Percentiles rank a stretch among this genome's conserved stretches.
Evolutionary conservation across 2,797 vertebrate genomes (phyloP).

Genomic region (Anguilla megastoma): DNA sequence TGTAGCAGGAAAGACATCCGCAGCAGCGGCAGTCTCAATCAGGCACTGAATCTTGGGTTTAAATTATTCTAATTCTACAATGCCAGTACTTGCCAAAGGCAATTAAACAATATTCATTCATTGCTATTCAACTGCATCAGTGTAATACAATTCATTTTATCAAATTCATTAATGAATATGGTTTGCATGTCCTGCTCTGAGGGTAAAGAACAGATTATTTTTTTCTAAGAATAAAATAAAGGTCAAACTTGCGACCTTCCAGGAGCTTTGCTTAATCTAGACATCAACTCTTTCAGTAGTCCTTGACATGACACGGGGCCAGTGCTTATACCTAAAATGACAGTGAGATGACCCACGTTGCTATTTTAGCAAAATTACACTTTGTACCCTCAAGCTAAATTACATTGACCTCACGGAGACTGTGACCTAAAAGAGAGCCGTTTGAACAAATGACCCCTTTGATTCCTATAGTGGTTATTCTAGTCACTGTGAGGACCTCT

Average conservation of each 20-base stretch:
- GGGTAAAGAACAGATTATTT: background rate
- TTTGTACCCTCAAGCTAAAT: constrained; percentile 25
- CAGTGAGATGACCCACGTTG: constrained; percentile 7
- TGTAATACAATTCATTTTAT: background rate
- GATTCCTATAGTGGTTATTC: constrained; percentile 26
- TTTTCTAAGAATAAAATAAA: background rate
- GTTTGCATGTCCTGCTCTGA: too few relatives aligned
- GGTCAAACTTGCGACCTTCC: background rate
- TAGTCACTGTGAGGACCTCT: constrained; percentile 6
- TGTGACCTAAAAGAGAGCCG: constrained; percentile 38
- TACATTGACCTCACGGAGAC: constrained; percentile 26
- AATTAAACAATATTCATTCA: too few relatives aligned
- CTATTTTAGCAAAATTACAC: constrained; percentile 25
- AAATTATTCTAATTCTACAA: too few relatives aligned
- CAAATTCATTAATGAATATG: background rate
- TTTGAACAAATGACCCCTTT: constrained; percentile 33
- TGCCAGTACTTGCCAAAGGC: too few relatives aligned
- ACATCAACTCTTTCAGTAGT: background rate
- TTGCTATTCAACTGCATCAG: too few relatives aligned
- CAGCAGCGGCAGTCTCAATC: too few relatives aligned
- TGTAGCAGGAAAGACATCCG: too few relatives aligned
- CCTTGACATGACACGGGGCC: constrained; percentile 3
- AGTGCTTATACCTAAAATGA: background rate
- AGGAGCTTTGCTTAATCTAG: background rate
- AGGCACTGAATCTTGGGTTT: too few relatives aligned